Conservation (phyloP, 2,113 vertebrate species). For the Callipepla californica region DNA sequence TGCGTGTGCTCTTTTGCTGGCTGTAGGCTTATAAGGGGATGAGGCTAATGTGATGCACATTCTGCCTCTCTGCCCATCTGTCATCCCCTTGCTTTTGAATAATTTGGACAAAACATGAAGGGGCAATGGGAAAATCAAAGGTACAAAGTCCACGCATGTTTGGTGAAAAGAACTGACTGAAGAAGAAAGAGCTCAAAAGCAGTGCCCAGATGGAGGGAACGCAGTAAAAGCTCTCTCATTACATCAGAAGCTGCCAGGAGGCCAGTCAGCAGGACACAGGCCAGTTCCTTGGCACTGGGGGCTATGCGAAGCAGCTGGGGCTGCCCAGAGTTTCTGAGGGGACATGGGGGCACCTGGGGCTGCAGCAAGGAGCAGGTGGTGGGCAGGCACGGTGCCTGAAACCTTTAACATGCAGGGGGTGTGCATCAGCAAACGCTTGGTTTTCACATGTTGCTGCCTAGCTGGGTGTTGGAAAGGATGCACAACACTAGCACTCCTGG, state of each 20-base stretch:
- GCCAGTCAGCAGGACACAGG: not conserved
- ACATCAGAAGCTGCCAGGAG: not conserved
- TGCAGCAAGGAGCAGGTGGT: not conserved
- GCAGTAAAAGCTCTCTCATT: not conserved
- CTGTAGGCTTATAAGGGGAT: not conserved
- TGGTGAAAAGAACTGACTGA: not conserved
- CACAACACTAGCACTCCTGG: accelerated
- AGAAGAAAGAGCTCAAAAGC: not conserved
- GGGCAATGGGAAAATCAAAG: not conserved
- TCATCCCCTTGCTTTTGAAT: not conserved
- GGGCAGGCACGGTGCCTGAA: not conserved
- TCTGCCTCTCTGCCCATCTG: not conserved
- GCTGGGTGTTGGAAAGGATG: not conserved
- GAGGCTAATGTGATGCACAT: accelerated
- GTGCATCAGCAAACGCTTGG: too few species aligned
- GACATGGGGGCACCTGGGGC: accelerated
- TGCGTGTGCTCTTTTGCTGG: not conserved
- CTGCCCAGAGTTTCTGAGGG: not conserved
- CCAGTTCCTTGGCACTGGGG: not conserved
- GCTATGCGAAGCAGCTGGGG: not conserved
- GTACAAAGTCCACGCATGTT: not conserved
- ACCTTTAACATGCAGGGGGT: not conserved
- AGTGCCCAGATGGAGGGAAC: not conserved
- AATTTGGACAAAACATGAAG: not conserved
- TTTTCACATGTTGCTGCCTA: accelerated